These are phyloP conservation scores for Ranitomeya variabilis DNA, from an alignment of 2,113 vertebrate species.

Conservation along the genomic window DNA sequence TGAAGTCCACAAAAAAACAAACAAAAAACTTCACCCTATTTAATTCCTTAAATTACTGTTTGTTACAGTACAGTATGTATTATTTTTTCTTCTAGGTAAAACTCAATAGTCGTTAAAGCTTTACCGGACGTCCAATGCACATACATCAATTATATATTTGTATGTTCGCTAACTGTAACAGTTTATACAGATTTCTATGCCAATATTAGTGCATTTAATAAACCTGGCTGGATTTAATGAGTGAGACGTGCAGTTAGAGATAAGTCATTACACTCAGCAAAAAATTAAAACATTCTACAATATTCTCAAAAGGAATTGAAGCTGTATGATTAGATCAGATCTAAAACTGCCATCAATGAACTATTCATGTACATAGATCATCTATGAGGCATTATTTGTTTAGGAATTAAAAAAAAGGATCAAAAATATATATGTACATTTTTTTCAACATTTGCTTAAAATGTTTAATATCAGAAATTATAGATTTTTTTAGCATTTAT, in stretches of 20 bases:
- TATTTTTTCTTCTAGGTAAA: too few relatives aligned
- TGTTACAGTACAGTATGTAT: too few relatives aligned
- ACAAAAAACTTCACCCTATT: too few relatives aligned
- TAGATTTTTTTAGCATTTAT: not conserved
- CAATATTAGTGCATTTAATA: slow-evolving; percentile 62
- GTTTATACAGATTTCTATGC: slow-evolving; percentile 61
- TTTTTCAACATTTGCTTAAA: not conserved
- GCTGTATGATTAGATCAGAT: slow-evolving; percentile 47
- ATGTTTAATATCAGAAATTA: not conserved
- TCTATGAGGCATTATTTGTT: not conserved
- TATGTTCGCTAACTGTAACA: slow-evolving; percentile 49
- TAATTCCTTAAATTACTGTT: too few relatives aligned
- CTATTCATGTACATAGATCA: slow-evolving; percentile 15
- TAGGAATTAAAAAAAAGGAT: too few relatives aligned
- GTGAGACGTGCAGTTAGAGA: slow-evolving; percentile 63
- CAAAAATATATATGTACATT: too few relatives aligned
- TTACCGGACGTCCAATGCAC: not conserved
- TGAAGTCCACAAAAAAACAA: too few relatives aligned
- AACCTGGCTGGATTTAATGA: slow-evolving; percentile 62
- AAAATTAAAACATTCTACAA: slow-evolving; percentile 62
- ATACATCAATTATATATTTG: slow-evolving; percentile 32
- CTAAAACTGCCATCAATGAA: slow-evolving; percentile 41
- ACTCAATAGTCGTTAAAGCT: too few relatives aligned
- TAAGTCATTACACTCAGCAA: slow-evolving; percentile 62
- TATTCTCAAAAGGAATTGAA: slow-evolving; percentile 28